Percentiles rank a stretch among this genome's conserved stretches.
Evolutionary conservation across 2,113 vertebrate genomes (phyloP).

Genomic region (Microcebus ravelobensis): DNA sequence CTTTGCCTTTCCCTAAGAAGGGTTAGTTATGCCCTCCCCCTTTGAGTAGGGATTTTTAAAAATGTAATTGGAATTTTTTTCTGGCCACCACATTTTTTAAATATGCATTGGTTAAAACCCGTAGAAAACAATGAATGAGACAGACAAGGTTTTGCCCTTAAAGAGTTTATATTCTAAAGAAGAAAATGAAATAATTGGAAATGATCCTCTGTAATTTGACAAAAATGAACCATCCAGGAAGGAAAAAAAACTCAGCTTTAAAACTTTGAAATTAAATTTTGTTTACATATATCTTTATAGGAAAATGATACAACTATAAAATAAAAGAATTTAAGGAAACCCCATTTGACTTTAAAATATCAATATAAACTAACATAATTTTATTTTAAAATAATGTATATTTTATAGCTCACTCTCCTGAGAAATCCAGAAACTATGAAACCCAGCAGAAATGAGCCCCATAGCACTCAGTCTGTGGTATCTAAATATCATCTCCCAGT

Average conservation of each 20-base stretch:
- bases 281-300: neutral
- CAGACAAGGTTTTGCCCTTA: neutral
- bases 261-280: neutral
- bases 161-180: neutral
- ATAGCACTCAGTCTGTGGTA: neutral
- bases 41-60: neutral
- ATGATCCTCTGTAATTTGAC: neutral
- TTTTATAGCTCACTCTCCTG: neutral
- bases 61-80: neutral
- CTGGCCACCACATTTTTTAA: neutral
- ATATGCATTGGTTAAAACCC: neutral
- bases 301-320: neutral
- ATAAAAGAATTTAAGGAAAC: neutral
- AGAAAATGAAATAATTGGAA: neutral
- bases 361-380: neutral
- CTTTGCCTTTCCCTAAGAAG: too few species aligned
- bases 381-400: neutral
- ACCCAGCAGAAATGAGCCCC: neutral
- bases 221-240: neutral
- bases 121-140: neutral
- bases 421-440: neutral
- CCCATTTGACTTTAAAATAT: neutral
- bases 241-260: neutral
- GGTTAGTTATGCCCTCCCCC: too few species aligned
- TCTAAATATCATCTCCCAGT: neutral